phyloP scores from a whole-genome alignment of 1,140 invertebrate species.

The Coenobita brevimanus region DNA sequence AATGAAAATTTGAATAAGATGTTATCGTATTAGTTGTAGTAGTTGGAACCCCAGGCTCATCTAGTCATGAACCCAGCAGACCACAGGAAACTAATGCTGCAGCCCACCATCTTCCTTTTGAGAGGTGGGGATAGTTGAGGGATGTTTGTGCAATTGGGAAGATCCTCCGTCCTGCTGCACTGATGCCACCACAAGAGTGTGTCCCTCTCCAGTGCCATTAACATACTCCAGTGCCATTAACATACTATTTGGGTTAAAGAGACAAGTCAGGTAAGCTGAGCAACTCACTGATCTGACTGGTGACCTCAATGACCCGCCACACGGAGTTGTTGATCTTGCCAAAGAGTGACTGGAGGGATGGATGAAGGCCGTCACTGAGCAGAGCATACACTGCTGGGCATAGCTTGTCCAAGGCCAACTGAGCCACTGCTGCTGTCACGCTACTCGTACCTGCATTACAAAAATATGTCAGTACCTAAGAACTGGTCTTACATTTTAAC shows the following conservation, averaged over 20 bases:
- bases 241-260: background rate
- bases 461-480: background rate
- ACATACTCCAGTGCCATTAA: background rate
- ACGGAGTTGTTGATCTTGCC: constrained; percentile 90
- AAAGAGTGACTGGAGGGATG: constrained; percentile 87
- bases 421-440: constrained; percentile 77
- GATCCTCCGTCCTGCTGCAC: too few relatives aligned
- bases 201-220: too few relatives aligned
- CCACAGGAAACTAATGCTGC: too few relatives aligned
- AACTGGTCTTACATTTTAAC: background rate
- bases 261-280: background rate
- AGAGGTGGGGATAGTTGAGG: too few relatives aligned
- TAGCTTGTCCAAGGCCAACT: constrained; percentile 81
- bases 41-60: too few relatives aligned
- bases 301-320: constrained; percentile 90
- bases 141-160: too few relatives aligned
- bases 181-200: too few relatives aligned
- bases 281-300: constrained; percentile 84
- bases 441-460: constrained; percentile 74
- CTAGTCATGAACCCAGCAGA: too few relatives aligned
- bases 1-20: too few relatives aligned
- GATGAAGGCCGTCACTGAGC: constrained; percentile 87
- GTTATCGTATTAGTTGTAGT: too few relatives aligned
- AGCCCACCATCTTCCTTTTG: too few relatives aligned
- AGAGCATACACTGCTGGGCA: constrained; percentile 90